Evolutionary conservation across 2,113 vertebrate genomes (phyloP), one percentile per base, ranked within the genome.

Genomic region (Proteles cristata): DNA sequence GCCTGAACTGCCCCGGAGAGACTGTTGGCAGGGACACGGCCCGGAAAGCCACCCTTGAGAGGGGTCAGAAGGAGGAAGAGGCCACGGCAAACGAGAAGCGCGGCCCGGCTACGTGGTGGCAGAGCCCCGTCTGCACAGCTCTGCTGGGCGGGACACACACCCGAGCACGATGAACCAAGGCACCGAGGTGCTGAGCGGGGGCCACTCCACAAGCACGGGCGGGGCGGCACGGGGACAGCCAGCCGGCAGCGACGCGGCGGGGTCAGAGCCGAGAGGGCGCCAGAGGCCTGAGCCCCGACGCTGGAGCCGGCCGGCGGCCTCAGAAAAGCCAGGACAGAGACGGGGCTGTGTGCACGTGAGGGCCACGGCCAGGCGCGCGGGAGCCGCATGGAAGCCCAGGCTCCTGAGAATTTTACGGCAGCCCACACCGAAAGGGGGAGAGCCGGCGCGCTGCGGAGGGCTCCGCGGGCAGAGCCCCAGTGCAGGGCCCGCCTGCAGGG

Each of bases 341-440:
- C 0, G 3, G 0, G 39, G 26, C 14, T 11, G 1, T 39, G 9
- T 0, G 65, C 7, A 0, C 0, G 31, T 11, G 21, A 8, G 26
- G 1, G 21, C 21, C 63, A 5, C 0, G 5, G 35, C 16, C 7
- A 0, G 15, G 25, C 31, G 4, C 25, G 55, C 3, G 23, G 2
- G 35, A 71, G 15, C 45, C 28, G 33, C 11, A 4, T 2, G 12
- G 14, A 39, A n/a, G 25, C 48, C 17, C 2, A 8, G 39, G 53
- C 1, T 45, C 48, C 15, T 31, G 35, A 74, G 58, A 11, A n/a
- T 9, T 12, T 58, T 21, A 14, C 9, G 6, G 39, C 15, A 8
- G n/a, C 19, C 39, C 4, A 33, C 31, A 43, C 14, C 0, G 15
- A 19, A 35, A 23, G 31, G 21, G 66, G 28, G 66, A 35, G 61